Percentiles rank a stretch among this genome's conserved stretches.
These are phyloP conservation scores for Spea multiplicata DNA, from an alignment of 2,113 vertebrate species.

Conservation along the genomic window DNA sequence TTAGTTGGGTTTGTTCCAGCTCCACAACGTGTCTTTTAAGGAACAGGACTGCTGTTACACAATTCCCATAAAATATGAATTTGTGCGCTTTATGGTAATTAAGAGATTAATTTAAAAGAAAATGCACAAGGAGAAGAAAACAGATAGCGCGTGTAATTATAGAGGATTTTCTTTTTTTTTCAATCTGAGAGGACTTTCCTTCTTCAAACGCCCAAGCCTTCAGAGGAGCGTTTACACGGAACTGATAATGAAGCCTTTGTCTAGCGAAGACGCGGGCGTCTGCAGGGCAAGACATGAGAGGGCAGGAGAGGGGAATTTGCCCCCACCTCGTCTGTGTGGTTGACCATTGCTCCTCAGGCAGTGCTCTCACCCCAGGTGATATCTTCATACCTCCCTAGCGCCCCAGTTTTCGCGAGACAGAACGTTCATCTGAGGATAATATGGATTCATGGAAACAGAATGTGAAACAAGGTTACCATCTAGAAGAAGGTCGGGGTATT, in stretches of 20 bases:
- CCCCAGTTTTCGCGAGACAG: too few species aligned
- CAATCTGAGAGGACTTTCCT: conserved; percentile 21
- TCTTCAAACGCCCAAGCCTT: conserved; percentile 21
- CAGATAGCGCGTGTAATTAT: conserved; percentile 8
- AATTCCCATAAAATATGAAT: not conserved
- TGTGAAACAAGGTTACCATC: too few species aligned
- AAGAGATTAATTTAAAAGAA: conserved; percentile 28
- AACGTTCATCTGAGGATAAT: too few species aligned
- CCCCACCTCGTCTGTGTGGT: too few species aligned
- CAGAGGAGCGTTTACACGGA: conserved; percentile 31
- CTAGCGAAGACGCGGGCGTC: not conserved
- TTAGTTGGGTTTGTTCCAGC: too few species aligned
- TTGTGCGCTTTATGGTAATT: conserved; percentile 11
- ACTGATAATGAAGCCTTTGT: conserved; percentile 37
- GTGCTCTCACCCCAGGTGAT: too few species aligned
- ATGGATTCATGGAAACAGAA: too few species aligned
- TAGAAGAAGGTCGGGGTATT: too few species aligned
- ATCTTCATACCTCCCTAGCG: too few species aligned
- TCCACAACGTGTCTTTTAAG: not conserved
- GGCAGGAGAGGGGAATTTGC: too few species aligned
- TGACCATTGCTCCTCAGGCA: too few species aligned
- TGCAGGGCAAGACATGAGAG: too few species aligned
- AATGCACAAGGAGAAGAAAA: conserved; percentile 22
- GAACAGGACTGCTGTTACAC: conserved; percentile 1
- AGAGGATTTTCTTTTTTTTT: conserved; percentile 9